phyloP scores from a whole-genome alignment of 1,140 invertebrate species.

The Pomacea maculata region DNA sequence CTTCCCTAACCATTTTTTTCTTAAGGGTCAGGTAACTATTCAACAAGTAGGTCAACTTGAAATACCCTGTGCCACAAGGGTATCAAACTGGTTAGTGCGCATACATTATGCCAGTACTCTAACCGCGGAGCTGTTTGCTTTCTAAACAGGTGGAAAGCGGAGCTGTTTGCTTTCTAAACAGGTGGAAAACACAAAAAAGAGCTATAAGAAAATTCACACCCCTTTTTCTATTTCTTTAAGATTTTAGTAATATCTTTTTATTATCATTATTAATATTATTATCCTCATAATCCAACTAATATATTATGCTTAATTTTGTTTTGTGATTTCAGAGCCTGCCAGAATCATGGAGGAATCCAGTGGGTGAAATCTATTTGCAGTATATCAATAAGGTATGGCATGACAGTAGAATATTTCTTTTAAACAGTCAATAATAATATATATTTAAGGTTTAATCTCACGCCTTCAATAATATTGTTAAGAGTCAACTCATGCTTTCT shows the following conservation, averaged over 20 bases:
- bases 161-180: neutral
- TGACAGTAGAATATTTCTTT: too few relatives aligned
- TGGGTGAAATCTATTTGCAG: constrained; percentile 37
- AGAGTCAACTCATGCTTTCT: too few relatives aligned
- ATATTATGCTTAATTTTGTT: neutral
- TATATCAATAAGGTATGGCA: constrained; percentile 31
- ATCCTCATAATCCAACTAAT: neutral
- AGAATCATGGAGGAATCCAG: constrained; percentile 33
- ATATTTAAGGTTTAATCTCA: too few relatives aligned
- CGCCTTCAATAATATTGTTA: too few relatives aligned
- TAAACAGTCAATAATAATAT: too few relatives aligned
- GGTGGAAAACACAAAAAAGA: neutral
- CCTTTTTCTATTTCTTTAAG: neutral
- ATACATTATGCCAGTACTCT: too few relatives aligned
- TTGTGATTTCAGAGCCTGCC: constrained; percentile 30
- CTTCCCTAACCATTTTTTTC: too few relatives aligned
- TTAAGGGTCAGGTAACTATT: too few relatives aligned
- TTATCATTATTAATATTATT: neutral
- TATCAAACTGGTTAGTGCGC: too few relatives aligned
- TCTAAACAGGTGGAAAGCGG: neutral
- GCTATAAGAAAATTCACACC: neutral
- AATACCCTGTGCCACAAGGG: too few relatives aligned
- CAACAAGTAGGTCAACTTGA: too few relatives aligned
- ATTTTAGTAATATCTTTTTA: neutral
- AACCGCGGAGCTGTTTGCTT: too few relatives aligned